Percentiles rank a stretch among this genome's conserved stretches.
These are phyloP conservation scores for Crypturellus undulatus DNA, from an alignment of 2,113 vertebrate species.

Conservation along the genomic window DNA sequence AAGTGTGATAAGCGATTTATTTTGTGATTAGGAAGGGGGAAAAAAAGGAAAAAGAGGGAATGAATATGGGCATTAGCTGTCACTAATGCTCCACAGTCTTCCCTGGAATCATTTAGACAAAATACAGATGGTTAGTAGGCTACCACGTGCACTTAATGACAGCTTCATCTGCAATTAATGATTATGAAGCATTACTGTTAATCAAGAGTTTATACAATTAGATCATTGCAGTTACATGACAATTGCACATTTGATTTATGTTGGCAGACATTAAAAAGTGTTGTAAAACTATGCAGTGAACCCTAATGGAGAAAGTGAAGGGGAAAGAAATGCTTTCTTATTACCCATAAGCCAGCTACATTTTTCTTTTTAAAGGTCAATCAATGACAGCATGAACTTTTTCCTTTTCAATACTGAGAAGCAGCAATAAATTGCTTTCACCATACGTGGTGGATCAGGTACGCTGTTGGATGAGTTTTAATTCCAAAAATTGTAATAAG, in stretches of 20 bases:
- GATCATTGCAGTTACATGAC: neutral
- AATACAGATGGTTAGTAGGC: neutral
- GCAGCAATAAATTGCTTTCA: constrained; percentile 75
- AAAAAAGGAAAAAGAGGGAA: neutral
- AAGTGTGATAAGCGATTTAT: neutral
- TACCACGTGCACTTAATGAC: neutral
- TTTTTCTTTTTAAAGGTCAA: constrained; percentile 83
- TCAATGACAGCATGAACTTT: constrained; percentile 80
- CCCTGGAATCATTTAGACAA: neutral
- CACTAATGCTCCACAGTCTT: neutral
- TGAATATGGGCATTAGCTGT: neutral
- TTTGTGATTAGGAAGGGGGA: neutral
- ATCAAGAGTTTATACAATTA: neutral
- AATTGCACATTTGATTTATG: constrained; percentile 29
- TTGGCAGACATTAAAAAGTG: neutral
- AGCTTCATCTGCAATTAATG: neutral
- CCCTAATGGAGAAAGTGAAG: constrained; percentile 36
- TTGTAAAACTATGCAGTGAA: constrained; percentile 17
- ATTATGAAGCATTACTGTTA: neutral
- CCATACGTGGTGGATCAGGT: constrained; percentile 47
- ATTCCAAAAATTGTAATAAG: constrained; percentile 74
- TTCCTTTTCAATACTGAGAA: constrained; percentile 72
- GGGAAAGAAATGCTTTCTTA: constrained; percentile 56
- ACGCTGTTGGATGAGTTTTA: constrained; percentile 71
- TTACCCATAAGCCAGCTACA: constrained; percentile 65